Conservation (phyloP, 2,888 invertebrate species). For the Sympetrum striolatum region DNA sequence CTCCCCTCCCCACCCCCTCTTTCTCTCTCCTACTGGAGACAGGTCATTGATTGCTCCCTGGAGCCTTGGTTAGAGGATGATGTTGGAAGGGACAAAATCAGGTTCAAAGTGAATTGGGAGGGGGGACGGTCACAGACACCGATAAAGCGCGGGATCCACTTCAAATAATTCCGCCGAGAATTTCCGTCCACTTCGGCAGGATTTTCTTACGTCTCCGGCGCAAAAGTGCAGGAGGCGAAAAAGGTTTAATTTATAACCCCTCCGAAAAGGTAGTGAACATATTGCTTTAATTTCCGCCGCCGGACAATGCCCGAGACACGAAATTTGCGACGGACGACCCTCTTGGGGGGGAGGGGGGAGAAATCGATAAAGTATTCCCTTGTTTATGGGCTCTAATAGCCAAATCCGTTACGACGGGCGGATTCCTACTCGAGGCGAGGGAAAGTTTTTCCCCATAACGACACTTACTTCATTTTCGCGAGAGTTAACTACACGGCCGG, state of each 20-base stretch:
- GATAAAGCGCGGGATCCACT: conserved; percentile 40
- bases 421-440: no score
- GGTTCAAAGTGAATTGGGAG: conserved; percentile 34
- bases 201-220: conserved; percentile 22
- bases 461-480: not conserved
- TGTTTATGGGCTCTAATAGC: not conserved
- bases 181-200: conserved; percentile 31
- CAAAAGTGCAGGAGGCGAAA: not conserved
- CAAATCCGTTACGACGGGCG: not conserved
- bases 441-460: not conserved
- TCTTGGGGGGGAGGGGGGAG: not conserved
- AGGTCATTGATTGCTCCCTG: conserved; percentile 42
- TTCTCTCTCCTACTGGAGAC: conserved; percentile 33
- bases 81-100: conserved; percentile 40
- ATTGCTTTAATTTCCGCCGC: conserved; percentile 6
- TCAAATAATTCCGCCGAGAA: conserved; percentile 37
- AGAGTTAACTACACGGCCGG: not conserved
- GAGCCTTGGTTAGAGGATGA: conserved; percentile 43
- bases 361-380: not conserved
- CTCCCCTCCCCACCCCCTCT: not conserved
- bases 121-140: conserved; percentile 25
- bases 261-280: not conserved
- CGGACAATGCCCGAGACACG: not conserved
- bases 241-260: not conserved
- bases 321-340: not conserved